Evolutionary conservation across 2,797 vertebrate genomes (phyloP).

Genomic region (Neomorphus geoffroyi): DNA sequence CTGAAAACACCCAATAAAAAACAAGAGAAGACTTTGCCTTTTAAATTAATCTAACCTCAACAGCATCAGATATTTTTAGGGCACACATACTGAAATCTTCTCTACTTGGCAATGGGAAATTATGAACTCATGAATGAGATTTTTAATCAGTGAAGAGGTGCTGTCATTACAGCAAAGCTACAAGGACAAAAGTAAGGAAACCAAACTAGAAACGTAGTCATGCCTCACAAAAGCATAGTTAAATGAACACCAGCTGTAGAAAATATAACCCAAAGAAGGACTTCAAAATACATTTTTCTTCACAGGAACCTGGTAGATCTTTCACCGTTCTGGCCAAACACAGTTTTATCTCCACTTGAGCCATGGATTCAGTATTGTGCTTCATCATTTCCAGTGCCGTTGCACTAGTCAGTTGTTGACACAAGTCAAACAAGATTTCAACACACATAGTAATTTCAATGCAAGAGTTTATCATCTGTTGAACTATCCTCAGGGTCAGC

Average conservation of each 20-base stretch:
- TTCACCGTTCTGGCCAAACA: neutral
- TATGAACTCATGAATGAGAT: neutral
- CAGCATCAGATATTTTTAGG: neutral
- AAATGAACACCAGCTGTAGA: neutral
- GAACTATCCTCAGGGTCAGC: neutral
- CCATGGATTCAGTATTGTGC: neutral
- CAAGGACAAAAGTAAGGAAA: neutral
- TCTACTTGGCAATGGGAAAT: neutral
- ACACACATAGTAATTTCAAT: neutral
- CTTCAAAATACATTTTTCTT: neutral
- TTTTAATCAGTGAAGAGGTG: neutral
- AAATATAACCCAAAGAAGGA: neutral
- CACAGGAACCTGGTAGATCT: neutral
- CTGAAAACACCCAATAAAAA: neutral
- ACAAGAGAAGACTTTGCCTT: neutral
- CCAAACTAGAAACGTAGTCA: neutral
- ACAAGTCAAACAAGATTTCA: neutral
- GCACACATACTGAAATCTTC: neutral
- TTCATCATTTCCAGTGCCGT: neutral
- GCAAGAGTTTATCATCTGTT: neutral
- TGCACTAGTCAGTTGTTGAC: neutral
- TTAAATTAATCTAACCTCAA: neutral
- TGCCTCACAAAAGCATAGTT: neutral
- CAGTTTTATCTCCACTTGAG: neutral
- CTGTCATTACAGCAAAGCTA: neutral